Conservation (phyloP, 2,888 invertebrate species). For the Cheilosia scutellata region DNA sequence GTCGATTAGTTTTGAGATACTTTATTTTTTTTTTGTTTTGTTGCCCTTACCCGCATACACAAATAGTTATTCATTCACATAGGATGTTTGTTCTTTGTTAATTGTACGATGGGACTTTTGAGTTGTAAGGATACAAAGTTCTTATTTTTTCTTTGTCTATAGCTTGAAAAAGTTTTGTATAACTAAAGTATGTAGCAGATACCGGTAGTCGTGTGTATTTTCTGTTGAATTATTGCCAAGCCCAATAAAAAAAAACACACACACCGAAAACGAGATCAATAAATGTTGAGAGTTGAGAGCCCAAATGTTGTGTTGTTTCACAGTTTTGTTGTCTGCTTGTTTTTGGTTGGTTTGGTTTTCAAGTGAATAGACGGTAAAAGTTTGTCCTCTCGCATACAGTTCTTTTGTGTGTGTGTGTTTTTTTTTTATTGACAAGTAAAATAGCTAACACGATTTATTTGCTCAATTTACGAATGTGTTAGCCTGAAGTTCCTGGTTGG, state of each 20-base stretch:
- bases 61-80: neutral
- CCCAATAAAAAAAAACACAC: conserved; percentile 10
- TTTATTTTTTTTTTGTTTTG: conserved; percentile 31
- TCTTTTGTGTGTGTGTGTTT: conserved; percentile 12
- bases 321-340: conserved; percentile 28
- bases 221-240: conserved; percentile 62
- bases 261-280: conserved; percentile 38
- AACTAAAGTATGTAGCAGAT: conserved; percentile 19
- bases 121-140: conserved; percentile 55
- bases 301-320: conserved; percentile 48
- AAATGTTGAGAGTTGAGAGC: conserved; percentile 37
- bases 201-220: conserved; percentile 44
- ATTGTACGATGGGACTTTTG: conserved; percentile 65
- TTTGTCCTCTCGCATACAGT: conserved; percentile 19
- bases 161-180: conserved; percentile 33
- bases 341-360: conserved; percentile 1
- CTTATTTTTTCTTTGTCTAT: conserved; percentile 8
- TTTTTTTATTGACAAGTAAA: conserved; percentile 48
- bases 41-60: neutral
- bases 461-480: conserved; percentile 54
- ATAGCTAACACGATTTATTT: conserved; percentile 67
- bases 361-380: conserved; percentile 22
- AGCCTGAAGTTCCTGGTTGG: conserved; percentile 38
- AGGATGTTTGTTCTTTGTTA: conserved; percentile 60
- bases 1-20: conserved; percentile 70